Evolutionary conservation across 2,797 vertebrate species (phyloP).

Genomic region (Peromyscus melanophrys): DNA sequence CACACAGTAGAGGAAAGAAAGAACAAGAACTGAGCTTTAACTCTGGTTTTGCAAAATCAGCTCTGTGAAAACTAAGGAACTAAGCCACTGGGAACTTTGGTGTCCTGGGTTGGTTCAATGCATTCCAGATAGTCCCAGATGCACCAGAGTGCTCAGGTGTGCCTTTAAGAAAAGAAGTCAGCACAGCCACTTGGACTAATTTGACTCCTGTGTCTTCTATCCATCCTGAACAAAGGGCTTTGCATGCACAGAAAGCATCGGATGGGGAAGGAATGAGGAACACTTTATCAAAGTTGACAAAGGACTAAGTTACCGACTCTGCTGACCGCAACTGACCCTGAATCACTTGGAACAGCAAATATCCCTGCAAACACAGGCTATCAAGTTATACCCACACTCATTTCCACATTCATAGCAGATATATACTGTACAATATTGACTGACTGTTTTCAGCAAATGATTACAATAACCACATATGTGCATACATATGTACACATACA

Average conservation of each 20-base stretch:
- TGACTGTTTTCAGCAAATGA: not conserved
- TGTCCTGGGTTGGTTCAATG: not conserved
- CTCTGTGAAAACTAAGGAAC: not conserved
- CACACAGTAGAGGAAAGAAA: not conserved
- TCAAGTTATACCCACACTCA: not conserved
- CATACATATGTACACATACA: not conserved
- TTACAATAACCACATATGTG: not conserved
- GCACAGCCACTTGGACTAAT: too few species aligned
- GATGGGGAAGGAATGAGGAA: not conserved
- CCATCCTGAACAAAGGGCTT: not conserved
- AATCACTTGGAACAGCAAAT: not conserved
- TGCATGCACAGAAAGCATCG: not conserved
- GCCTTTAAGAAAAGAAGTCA: not conserved
- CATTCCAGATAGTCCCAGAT: not conserved
- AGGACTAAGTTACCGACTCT: not conserved
- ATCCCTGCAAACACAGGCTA: not conserved
- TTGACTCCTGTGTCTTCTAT: not conserved
- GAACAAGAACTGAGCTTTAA: not conserved
- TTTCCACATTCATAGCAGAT: not conserved
- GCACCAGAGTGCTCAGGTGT: not conserved
- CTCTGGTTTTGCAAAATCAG: not conserved
- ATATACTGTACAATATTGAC: not conserved
- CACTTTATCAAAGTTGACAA: not conserved
- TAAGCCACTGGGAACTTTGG: not conserved
- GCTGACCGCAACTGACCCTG: not conserved